Evolutionary conservation across 2,797 vertebrate genomes (phyloP), one percentile per base, ranked within the genome.

Genomic region (Eulemur albifrons): DNA sequence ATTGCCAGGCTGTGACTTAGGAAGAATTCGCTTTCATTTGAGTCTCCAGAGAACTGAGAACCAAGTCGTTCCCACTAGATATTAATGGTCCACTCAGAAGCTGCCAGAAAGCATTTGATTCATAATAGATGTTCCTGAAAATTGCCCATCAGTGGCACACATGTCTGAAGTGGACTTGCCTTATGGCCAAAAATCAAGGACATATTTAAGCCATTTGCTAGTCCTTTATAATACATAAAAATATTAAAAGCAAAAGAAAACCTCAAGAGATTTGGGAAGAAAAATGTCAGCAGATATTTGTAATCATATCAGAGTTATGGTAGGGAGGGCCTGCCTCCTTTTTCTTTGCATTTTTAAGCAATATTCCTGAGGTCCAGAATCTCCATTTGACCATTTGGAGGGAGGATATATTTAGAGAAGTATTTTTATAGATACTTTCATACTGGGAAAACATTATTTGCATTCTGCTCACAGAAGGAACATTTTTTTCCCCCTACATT

Each of bases 381-480:
- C 72, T 88, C 48, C 84, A 89, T 61, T 80, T 93, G 90, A 54
- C 38, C 65, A 38, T 95, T 94, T 94, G 70, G 32, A 50, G 92
- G 61, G 50, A 89, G 73, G 93, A 88, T 97, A 97, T 95, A 95
- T 97, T 95, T 97, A 96, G 94, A 54, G 50, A 93, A 82, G 75
- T 93, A 94, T 93, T 97, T 97, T 96, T 94, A 76, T 94, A 95
- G 84, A 87, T 32, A 45, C 15, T 83, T 94, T 90, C 59, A 83
- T 88, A 65, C 85, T 80, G 82, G 94, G 57, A 95, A 88, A 84
- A 90, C 65, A 63, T 92, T 89, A 87, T 93, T 95, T 96, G 90
- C 88, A 82, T 96, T 96, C 93, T 96, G 90, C 87, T 82, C 61
- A 92, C 20, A 83, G 35, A 77, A 32, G 69, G n/a, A 77, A 87